Base-by-base conservation (phyloP, 2,113 vertebrate species). In the Pelvicachromis taeniatus region DNA sequence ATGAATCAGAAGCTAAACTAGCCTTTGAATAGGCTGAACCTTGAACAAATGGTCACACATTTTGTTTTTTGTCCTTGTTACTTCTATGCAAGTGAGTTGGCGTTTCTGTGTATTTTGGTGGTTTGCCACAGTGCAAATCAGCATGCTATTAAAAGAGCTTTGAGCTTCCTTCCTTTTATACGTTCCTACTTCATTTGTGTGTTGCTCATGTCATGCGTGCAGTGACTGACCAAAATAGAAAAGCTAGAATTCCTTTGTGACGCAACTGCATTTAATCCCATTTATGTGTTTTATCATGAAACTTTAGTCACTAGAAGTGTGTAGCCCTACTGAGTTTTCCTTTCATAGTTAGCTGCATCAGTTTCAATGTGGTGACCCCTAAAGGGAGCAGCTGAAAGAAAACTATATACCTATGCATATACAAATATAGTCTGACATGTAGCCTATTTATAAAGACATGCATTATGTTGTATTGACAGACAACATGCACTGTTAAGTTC, bases 131-230 rank as follows among this genome's bases (percentile, higher is more conserved):
- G 23, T 86, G 79, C 40, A 42, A 53, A 85, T 45, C 38, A 83
- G 84, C 35, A 40, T 21, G 7, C 86, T 89, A 94, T 93, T 94
- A 93, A 94, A 93, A 91, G 75, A 88, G 61, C 77, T 80, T 58
- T 82, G 63, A 81, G 68, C 84, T 92, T 93, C 82, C 90, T 93
- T 91, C 87, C 77, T 91, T 56, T 17, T 86, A 21, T 1, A 84
- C 77, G 79, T 94, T 92, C 48, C 85, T 88, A 81, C 68, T 87
- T 88, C 33, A 56, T 93, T 88, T 77, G 10, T 70, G 77, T 89
- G 52, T 79, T 61, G 55, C 35, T 85, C 7, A 53, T 52, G 63
- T 58, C 29, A 33, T 82, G 16, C 33, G 14, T 79, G 29, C 21
- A 63, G 19, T 31, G 8, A 48, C 4, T 79, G 26, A 45, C 9